Evolutionary conservation across 2,113 vertebrate genomes (phyloP).

Genomic region (Catharus minimus): DNA sequence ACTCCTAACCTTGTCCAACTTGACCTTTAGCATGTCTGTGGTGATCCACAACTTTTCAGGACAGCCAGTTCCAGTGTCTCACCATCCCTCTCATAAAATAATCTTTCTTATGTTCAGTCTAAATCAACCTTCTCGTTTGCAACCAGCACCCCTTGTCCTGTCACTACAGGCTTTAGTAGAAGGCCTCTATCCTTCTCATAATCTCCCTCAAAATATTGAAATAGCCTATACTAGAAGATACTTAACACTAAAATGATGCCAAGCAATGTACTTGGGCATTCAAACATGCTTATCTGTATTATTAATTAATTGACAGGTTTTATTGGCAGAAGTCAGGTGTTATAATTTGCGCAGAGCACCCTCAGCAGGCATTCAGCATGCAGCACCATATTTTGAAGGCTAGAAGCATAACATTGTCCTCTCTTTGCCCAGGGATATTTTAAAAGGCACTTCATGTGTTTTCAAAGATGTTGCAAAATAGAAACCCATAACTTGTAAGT

Average conservation of each 20-base stretch:
- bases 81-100: not conserved
- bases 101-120: not conserved
- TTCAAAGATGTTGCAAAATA: not conserved
- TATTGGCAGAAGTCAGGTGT: not conserved
- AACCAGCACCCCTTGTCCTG: not conserved
- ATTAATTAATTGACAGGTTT: not conserved
- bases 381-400: not conserved
- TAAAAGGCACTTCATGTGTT: not conserved
- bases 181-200: not conserved
- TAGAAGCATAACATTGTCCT: not conserved
- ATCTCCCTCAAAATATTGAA: not conserved
- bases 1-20: not conserved
- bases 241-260: not conserved
- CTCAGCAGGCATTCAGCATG: not conserved
- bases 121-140: not conserved
- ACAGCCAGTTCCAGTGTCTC: not conserved
- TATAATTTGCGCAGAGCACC: not conserved
- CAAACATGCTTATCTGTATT: not conserved
- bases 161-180: not conserved
- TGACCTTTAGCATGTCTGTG: not conserved
- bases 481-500: not conserved
- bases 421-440: not conserved
- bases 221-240: not conserved
- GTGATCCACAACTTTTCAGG: not conserved
- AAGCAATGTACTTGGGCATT: not conserved